Evolutionary conservation across 2,113 vertebrate genomes (phyloP), one percentile per base, ranked within the genome.

Genomic region (Pelecanoides urinatrix): DNA sequence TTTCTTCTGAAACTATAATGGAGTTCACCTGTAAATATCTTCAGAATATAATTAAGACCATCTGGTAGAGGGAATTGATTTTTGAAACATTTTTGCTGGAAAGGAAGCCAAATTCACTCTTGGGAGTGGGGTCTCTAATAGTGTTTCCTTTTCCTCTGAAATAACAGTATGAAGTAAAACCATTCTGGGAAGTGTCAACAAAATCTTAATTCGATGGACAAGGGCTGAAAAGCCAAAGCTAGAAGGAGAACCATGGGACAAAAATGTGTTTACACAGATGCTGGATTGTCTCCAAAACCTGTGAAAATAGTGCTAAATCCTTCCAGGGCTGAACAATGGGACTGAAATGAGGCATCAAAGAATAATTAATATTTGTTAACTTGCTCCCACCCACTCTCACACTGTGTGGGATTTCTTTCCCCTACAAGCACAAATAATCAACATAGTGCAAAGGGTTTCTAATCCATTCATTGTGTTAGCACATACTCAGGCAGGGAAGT

Each of bases 111-210:
- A 90, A 90, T 85, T 90, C 52, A 67, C 68, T 80, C 92, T 21
- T 91, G 88, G 81, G 94, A 95, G 65, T 6, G 5, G 34, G 56
- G 44, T 88, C 65, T 88, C 67, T 71, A 65, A 53, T 45, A 73
- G 66, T 87, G 56, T 68, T 97, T 95, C 91, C 92, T 95, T 83
- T 96, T 94, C 90, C 94, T 93, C 76, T 95, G 52, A 90, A 96
- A 95, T 95, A 94, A 92, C 40, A 80, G 67, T 49, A 63, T 52
- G 80, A 92, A 94, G 72, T 77, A 92, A 90, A 94, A 59, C 45
- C 59, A 63, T 95, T 96, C 85, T 92, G 76, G 86, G 88, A 93
- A 82, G 45, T 47, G 59, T 92, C 92, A 95, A 92, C 86, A 94
- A 84, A 95, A 92, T 59, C 75, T 77, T 74, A 74, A 88, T 93